Conservation (phyloP, 2,888 invertebrate species). For the Suillia variegata region DNA sequence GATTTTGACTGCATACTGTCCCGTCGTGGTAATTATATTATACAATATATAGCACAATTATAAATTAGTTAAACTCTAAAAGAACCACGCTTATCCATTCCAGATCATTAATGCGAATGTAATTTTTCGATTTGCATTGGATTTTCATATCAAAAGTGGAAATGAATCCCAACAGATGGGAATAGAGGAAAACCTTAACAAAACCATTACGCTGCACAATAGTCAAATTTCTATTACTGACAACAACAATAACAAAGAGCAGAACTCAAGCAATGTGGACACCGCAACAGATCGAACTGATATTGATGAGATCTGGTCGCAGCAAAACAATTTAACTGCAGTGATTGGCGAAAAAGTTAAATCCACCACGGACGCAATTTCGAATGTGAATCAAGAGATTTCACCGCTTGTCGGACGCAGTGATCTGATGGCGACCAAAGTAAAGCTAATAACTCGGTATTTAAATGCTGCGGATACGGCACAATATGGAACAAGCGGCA, state of each 20-base stretch:
- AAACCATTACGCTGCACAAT: conserved; percentile 10
- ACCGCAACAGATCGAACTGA: conserved; percentile 10
- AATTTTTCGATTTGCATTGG: conserved; percentile 38
- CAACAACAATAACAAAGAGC: conserved; percentile 27
- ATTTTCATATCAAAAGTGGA: conserved; percentile 36
- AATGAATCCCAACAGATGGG: too few species aligned
- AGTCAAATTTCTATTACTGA: conserved; percentile 30
- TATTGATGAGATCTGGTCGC: conserved; percentile 29
- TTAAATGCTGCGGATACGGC: conserved; percentile 36
- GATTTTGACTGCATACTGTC: too few species aligned
- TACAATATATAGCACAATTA: too few species aligned
- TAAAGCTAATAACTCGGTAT: conserved; percentile 41
- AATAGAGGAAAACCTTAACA: conserved; percentile 20
- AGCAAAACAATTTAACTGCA: conserved; percentile 29
- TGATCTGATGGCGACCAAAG: conserved; percentile 35
- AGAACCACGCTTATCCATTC: too few species aligned
- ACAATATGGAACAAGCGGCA: conserved; percentile 16
- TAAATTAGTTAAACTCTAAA: background rate
- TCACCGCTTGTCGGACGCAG: conserved; percentile 42
- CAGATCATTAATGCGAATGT: conserved; percentile 29
- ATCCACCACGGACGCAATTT: conserved; percentile 28
- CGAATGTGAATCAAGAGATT: conserved; percentile 38
- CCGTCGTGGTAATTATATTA: too few species aligned
- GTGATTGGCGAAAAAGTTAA: conserved; percentile 29
- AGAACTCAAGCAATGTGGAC: conserved; percentile 1